Evolutionary conservation across 2,888 invertebrate species (phyloP).

Genomic region (Punctoribates punctum): DNA sequence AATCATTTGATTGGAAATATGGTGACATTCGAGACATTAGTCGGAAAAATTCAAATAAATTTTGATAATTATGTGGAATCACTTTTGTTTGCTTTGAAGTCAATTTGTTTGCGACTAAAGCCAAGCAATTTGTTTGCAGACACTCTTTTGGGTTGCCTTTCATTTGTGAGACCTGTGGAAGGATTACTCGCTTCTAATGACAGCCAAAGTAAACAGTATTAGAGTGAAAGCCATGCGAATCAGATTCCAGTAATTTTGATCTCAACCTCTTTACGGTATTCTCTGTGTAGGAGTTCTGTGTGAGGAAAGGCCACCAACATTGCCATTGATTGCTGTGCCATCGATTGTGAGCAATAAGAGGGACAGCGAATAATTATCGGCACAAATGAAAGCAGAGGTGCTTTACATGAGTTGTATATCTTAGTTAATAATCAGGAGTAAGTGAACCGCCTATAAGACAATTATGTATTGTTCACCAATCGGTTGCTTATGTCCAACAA

Average conservation of each 20-base stretch:
- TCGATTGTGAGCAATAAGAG: background rate
- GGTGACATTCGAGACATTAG: no score
- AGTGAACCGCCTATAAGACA: background rate
- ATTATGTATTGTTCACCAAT: constrained; percentile 31
- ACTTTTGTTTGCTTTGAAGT: constrained; percentile 14
- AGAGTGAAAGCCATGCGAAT: background rate
- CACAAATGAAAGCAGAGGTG: constrained; percentile 2
- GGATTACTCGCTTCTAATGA: background rate
- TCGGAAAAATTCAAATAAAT: no score
- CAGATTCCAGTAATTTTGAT: constrained; percentile 12
- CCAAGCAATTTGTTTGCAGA: background rate
- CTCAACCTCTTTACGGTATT: background rate
- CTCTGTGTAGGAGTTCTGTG: constrained; percentile 1
- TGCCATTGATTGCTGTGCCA: background rate
- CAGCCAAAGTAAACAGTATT: background rate
- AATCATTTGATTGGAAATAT: no score
- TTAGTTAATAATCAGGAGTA: constrained; percentile 12
- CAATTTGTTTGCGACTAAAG: background rate
- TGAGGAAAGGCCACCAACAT: background rate
- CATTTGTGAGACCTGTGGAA: background rate
- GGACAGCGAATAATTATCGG: constrained; percentile 12
- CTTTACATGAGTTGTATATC: constrained; percentile 11
- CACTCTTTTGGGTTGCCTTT: background rate
- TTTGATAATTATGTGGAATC: no score
- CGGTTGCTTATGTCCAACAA: constrained; percentile 23